These are phyloP conservation scores for Andrena haemorrhoa DNA, from an alignment of 2,888 invertebrate genomes.

Conservation along the genomic window DNA sequence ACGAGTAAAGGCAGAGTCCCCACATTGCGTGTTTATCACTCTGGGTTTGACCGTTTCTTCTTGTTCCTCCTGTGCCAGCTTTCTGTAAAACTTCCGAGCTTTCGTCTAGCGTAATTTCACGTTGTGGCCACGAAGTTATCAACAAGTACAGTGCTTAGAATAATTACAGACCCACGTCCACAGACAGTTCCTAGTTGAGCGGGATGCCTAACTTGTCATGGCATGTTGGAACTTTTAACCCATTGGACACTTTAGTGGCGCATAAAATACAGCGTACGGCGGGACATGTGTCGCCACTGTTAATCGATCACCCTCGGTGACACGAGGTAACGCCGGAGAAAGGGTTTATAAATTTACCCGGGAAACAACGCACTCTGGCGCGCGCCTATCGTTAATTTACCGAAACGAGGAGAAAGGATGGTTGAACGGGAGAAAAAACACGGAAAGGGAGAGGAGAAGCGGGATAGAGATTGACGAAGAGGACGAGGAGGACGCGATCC, in stretches of 20 bases:
- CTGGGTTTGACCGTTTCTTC: not conserved
- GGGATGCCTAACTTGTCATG: no score
- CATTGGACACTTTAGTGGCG: no score
- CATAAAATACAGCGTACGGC: no score
- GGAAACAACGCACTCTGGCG: not conserved
- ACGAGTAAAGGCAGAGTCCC: conserved; percentile 46
- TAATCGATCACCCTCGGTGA: conserved; percentile 8
- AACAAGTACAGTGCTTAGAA: no score
- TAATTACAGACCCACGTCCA: no score
- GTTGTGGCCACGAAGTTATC: conserved; percentile 7
- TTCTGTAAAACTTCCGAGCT: not conserved
- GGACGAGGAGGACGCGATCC: conserved; percentile 70
- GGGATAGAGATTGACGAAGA: conserved; percentile 58
- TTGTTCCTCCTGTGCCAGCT: not conserved
- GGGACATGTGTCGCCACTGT: not conserved
- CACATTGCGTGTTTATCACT: conserved; percentile 25
- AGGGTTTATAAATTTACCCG: conserved; percentile 37
- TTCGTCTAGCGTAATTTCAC: not conserved
- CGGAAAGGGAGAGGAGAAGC: not conserved
- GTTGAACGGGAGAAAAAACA: not conserved
- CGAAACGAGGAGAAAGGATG: conserved; percentile 48
- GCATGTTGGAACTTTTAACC: no score
- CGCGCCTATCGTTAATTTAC: conserved; percentile 45
- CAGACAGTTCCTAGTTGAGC: no score
- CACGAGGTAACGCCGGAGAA: not conserved